phyloP scores from a whole-genome alignment of 2,113 vertebrate genomes.

The Trochalopteron elliotii region DNA sequence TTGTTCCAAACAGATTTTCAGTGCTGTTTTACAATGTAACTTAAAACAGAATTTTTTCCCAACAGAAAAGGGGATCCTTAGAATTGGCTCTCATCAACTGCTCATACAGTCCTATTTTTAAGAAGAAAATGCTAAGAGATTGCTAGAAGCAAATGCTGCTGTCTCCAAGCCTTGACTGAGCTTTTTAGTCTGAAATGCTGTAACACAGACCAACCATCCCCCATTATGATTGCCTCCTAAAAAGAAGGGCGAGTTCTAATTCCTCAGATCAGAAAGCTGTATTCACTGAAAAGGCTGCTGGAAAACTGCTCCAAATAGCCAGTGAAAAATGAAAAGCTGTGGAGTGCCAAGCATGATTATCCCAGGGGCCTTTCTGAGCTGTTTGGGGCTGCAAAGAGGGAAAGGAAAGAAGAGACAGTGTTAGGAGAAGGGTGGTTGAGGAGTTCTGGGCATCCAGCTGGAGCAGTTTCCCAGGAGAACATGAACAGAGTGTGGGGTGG shows the following conservation, averaged over 20 bases:
- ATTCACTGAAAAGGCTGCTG: background rate
- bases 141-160: background rate
- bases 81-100: background rate
- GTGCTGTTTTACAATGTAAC: background rate
- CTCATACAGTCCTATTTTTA: background rate
- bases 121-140: background rate
- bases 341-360: background rate
- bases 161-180: background rate
- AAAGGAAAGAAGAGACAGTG: background rate
- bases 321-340: constrained; percentile 1
- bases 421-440: background rate
- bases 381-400: background rate
- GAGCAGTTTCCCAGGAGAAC: background rate
- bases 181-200: background rate
- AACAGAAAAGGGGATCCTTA: background rate
- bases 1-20: background rate
- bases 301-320: background rate
- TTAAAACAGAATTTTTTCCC: background rate
- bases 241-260: background rate
- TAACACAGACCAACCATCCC: background rate
- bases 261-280: background rate
- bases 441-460: background rate
- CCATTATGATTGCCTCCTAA: background rate
- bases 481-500: background rate
- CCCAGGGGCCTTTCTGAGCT: background rate